Conservation (phyloP, 2,113 vertebrate species). For the Hylia prasina region DNA sequence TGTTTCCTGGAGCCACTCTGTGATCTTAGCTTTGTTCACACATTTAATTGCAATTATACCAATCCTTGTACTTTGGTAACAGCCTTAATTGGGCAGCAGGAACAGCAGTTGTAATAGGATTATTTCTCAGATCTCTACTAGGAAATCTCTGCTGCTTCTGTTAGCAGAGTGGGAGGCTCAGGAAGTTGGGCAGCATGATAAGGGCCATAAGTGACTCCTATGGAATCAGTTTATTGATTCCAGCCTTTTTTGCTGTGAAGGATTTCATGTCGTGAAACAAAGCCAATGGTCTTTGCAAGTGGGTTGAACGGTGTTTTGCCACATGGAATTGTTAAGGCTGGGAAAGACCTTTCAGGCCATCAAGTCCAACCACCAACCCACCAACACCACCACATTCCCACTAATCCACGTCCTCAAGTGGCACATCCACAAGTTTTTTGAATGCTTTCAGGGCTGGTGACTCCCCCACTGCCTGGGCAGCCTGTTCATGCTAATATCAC, state of each 20-base stretch:
- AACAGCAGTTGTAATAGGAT: background rate
- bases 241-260: background rate
- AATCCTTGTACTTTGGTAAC: background rate
- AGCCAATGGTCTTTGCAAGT: background rate
- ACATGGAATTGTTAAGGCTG: background rate
- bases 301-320: background rate
- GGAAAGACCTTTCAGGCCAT: too few species aligned
- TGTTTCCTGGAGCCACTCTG: background rate
- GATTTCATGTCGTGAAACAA: background rate
- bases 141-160: background rate
- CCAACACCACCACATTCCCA: background rate
- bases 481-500: background rate
- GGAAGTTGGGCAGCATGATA: background rate
- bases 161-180: background rate
- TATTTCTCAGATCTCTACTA: background rate
- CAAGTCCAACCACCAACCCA: background rate
- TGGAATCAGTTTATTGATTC: background rate
- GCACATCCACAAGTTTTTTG: background rate
- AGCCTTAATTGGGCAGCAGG: slow-evolving; percentile 3
- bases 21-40: background rate
- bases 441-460: background rate
- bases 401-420: background rate
- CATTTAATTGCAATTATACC: slow-evolving; percentile 1
- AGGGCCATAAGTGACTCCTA: background rate
- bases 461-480: background rate